phyloP scores from a whole-genome alignment of 2,113 vertebrate genomes.

The Suricata suricatta region DNA sequence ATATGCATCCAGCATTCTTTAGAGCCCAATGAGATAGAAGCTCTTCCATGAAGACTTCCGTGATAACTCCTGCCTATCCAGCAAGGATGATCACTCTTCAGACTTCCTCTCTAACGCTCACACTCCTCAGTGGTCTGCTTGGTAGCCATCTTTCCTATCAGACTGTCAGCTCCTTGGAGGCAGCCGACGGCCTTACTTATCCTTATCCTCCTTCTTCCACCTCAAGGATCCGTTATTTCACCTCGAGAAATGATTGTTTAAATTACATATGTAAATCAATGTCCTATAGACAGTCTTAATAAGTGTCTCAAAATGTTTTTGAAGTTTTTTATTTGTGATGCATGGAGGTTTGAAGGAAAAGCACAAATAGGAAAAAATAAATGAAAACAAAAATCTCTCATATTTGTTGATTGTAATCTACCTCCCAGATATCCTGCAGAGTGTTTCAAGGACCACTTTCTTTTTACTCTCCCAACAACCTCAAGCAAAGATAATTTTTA shows the following conservation, averaged over 20 bases:
- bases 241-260: neutral
- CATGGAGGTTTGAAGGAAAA: neutral
- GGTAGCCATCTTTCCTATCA: neutral
- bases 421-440: neutral
- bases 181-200: neutral
- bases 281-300: neutral
- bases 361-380: neutral
- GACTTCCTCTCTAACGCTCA: neutral
- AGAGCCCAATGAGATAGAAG: neutral
- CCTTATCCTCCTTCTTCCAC: neutral
- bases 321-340: neutral
- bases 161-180: neutral
- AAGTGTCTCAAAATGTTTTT: neutral
- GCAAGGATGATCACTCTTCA: neutral
- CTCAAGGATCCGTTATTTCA: neutral
- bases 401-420: neutral
- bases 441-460: neutral
- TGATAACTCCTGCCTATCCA: neutral
- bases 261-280: neutral
- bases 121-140: neutral
- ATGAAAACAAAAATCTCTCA: neutral
- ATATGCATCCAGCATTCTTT: neutral
- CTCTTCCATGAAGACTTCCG: neutral
- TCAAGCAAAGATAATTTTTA: neutral
- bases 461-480: neutral